Evolutionary conservation across 1,140 invertebrate species (phyloP).

Genomic region (Belonocnema kinseyi): DNA sequence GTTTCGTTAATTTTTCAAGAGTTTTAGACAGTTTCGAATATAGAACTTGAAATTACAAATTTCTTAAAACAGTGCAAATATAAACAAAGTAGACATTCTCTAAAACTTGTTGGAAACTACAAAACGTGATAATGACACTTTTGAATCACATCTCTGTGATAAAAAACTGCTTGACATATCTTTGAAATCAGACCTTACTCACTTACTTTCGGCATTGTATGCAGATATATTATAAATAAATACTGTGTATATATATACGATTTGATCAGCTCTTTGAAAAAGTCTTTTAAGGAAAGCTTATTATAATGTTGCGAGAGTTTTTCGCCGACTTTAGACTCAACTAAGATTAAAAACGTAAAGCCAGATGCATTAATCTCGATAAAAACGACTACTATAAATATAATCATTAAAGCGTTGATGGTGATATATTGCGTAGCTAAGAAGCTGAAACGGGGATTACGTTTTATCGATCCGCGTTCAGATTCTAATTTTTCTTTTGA

Average conservation of each 20-base stretch:
- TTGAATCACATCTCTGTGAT: constrained; percentile 69
- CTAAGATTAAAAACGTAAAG: constrained; percentile 12
- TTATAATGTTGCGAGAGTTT: constrained; percentile 17
- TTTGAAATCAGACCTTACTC: constrained; percentile 47
- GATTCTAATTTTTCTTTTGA: constrained; percentile 11
- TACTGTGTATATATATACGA: constrained; percentile 38
- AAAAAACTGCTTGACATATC: constrained; percentile 63
- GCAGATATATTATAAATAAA: constrained; percentile 31
- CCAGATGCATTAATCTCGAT: constrained; percentile 35
- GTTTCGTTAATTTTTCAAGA: background rate
- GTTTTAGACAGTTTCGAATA: background rate
- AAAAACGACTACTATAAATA: constrained; percentile 32
- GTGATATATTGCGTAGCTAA: constrained; percentile 54
- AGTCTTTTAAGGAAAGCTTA: constrained; percentile 8
- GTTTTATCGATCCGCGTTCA: constrained; percentile 41
- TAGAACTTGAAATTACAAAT: background rate
- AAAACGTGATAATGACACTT: constrained; percentile 59
- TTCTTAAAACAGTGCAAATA: too few species aligned
- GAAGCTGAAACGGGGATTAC: constrained; percentile 40
- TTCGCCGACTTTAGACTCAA: constrained; percentile 7
- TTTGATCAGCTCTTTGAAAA: constrained; percentile 18
- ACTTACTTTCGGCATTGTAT: constrained; percentile 26
- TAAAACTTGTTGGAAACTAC: constrained; percentile 23
- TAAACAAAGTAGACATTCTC: background rate
- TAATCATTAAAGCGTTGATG: constrained; percentile 56